phyloP scores from a whole-genome alignment of 1,140 invertebrate genomes.

The Zophobas atratus region DNA sequence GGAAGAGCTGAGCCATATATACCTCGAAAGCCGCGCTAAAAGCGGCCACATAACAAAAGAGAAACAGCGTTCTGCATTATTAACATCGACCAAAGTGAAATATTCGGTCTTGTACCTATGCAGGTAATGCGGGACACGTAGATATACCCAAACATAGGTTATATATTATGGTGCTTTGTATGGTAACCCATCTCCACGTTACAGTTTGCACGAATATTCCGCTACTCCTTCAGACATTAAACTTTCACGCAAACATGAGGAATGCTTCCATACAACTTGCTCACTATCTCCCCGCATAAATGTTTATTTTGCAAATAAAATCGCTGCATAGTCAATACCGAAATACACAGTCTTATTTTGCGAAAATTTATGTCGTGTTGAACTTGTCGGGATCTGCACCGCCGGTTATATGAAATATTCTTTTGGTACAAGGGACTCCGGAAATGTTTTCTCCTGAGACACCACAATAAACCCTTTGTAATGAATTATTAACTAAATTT shows the following conservation, averaged over 20 bases:
- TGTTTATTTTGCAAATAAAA: conserved; percentile 40
- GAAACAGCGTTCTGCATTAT: conserved; percentile 43
- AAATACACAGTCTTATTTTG: not conserved
- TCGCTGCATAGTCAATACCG: conserved; percentile 6
- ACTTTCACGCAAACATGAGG: conserved; percentile 36
- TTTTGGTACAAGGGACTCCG: not conserved
- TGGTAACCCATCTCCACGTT: conserved; percentile 37
- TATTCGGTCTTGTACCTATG: conserved; percentile 28
- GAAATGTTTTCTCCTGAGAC: conserved; percentile 22
- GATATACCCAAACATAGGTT: conserved; percentile 41
- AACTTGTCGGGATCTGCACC: too few relatives aligned
- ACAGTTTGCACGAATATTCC: conserved; percentile 33
- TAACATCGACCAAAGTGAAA: conserved; percentile 42
- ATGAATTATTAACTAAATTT: conserved; percentile 28
- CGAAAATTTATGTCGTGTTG: not conserved
- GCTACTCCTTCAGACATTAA: conserved; percentile 27
- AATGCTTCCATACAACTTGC: conserved; percentile 28
- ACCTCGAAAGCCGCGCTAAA: conserved; percentile 23
- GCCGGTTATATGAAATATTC: not conserved
- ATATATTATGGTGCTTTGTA: conserved; percentile 41
- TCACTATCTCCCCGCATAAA: conserved; percentile 22
- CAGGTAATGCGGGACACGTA: conserved; percentile 38
- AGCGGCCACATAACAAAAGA: conserved; percentile 31
- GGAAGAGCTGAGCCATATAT: conserved; percentile 7
- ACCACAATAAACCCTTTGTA: conserved; percentile 25